phyloP scores from a whole-genome alignment of 30 jellyfish, hydroid and myxozoan species.

The Aurelia sp. region DNA sequence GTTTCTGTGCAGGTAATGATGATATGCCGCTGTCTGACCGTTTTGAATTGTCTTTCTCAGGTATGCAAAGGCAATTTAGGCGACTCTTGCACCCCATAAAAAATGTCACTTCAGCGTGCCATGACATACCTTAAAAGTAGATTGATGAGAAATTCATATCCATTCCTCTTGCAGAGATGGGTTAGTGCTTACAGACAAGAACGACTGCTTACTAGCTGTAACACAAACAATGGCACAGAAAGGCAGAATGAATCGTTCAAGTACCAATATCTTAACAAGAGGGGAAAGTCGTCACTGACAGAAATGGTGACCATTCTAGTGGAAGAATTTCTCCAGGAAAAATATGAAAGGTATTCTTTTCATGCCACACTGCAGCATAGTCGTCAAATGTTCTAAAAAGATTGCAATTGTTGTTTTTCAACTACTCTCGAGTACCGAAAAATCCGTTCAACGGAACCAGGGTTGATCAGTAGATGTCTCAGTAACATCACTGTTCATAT shows the following conservation, averaged over 20 bases:
- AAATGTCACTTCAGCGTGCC: neutral
- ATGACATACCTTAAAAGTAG: neutral
- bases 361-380: too few relatives aligned
- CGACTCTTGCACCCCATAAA: too few relatives aligned
- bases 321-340: constrained; percentile 42
- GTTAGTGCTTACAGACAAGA: constrained; percentile 65
- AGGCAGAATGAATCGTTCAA: constrained; percentile 64
- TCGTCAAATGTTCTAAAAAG: too few relatives aligned
- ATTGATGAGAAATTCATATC: neutral
- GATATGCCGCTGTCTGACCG: too few relatives aligned
- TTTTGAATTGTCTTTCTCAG: too few relatives aligned
- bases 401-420: too few relatives aligned
- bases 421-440: too few relatives aligned
- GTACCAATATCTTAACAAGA: constrained; percentile 25
- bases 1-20: too few relatives aligned
- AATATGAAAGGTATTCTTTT: constrained; percentile 23
- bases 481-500: too few relatives aligned
- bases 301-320: constrained; percentile 45
- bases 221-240: constrained; percentile 72
- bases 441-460: too few relatives aligned
- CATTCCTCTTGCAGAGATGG: constrained; percentile 53
- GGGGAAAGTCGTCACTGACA: constrained; percentile 42
- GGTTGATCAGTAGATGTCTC: too few relatives aligned
- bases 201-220: constrained; percentile 10
- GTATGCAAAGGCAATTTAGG: too few relatives aligned